Conservation (phyloP, 2,888 invertebrate genomes). For the Minunthozetes semirufus region DNA sequence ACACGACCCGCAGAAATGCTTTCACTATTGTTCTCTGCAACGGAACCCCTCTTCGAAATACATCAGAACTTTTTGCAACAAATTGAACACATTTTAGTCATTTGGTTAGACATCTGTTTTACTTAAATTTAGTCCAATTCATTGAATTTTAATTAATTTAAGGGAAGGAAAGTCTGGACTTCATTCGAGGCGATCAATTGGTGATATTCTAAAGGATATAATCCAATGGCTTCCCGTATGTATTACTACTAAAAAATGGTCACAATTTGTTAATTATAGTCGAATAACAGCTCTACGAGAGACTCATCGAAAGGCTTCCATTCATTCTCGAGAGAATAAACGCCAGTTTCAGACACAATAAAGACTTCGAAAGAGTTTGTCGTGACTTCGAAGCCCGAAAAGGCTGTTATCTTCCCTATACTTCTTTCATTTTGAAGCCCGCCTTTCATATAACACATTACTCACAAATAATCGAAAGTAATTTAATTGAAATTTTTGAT, state of each 20-base stretch:
- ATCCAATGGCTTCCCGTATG: conserved; percentile 32
- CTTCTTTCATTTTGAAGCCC: conserved; percentile 71
- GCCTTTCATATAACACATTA: conserved; percentile 79
- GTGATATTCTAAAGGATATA: conserved; percentile 31
- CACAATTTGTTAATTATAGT: background rate
- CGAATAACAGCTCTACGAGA: conserved; percentile 48
- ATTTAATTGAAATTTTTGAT: conserved; percentile 47
- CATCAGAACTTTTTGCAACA: conserved; percentile 72
- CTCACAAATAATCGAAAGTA: conserved; percentile 66
- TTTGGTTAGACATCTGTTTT: conserved; percentile 57
- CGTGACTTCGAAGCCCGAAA: conserved; percentile 73
- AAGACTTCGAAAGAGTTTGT: conserved; percentile 62
- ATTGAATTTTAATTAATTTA: conserved; percentile 20
- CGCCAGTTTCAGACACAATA: conserved; percentile 63
- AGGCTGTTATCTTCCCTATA: conserved; percentile 76
- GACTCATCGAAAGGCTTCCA: conserved; percentile 61
- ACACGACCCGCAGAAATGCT: conserved; percentile 58
- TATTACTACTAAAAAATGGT: no score
- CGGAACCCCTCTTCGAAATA: conserved; percentile 70
- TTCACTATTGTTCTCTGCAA: conserved; percentile 56
- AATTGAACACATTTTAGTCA: conserved; percentile 64
- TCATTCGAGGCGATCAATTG: conserved; percentile 26
- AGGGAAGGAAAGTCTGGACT: conserved; percentile 31
- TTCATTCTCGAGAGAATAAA: conserved; percentile 72
- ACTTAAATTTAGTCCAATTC: background rate